These are phyloP conservation scores for Prosopocoilus inquinatus DNA, from an alignment of 2,888 invertebrate species.

Conservation along the genomic window DNA sequence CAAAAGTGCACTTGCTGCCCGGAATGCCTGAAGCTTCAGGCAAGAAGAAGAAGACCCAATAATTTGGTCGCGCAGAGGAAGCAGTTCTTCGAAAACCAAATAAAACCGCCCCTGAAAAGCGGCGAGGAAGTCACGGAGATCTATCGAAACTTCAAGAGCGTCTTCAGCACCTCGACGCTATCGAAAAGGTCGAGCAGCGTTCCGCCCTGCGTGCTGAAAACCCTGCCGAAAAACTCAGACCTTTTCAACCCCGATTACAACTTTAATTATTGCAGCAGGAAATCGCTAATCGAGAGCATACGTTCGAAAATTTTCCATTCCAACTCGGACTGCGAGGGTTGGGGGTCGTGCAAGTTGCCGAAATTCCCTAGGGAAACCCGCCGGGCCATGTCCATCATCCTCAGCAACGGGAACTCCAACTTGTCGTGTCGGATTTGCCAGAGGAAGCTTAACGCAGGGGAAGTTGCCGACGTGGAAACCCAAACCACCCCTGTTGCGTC, in stretches of 20 bases:
- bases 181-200: conserved; percentile 14
- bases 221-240: conserved; percentile 12
- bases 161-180: conserved; percentile 13
- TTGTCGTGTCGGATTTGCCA: conserved; percentile 14
- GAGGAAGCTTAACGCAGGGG: conserved; percentile 13
- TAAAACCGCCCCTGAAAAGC: not conserved
- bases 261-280: conserved; percentile 10
- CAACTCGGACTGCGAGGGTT: conserved; percentile 6
- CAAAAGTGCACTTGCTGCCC: too few species aligned
- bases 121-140: conserved; percentile 5
- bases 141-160: conserved; percentile 15
- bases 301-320: conserved; percentile 21
- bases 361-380: conserved; percentile 38
- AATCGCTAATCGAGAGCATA: conserved; percentile 25
- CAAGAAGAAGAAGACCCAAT: too few species aligned
- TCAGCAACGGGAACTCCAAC: conserved; percentile 18
- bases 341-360: conserved; percentile 5
- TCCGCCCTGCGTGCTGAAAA: conserved; percentile 4
- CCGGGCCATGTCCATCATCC: conserved; percentile 32
- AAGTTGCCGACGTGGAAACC: conserved; percentile 11
- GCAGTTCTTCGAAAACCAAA: conserved; percentile 16
- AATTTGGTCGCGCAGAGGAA: conserved; percentile 11
- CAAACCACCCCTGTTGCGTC: conserved; percentile 17
- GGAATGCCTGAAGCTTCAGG: too few species aligned
- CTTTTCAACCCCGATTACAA: conserved; percentile 25